Evolutionary conservation across 1,140 invertebrate species (phyloP), one percentile per base, ranked within the genome.

Genomic region (Druon quercuslanigerum): DNA sequence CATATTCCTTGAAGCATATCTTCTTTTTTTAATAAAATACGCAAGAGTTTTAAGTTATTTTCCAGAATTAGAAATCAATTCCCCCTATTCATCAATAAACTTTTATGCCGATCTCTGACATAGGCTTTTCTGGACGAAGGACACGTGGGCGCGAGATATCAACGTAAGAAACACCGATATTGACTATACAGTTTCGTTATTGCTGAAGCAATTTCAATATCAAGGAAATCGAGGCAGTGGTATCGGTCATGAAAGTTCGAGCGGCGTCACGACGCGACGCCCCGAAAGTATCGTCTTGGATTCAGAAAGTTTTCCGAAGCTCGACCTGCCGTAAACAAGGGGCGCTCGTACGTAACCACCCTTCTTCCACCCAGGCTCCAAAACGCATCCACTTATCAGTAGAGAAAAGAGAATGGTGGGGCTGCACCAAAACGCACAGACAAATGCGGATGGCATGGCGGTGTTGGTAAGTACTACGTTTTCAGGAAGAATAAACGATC

Each of bases 381-480:
- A 66, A 66, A 66, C 60, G 60, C 60, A 66, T 66, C 60, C 60
- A 66, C 60, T 66, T 66, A 66, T 66, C 60, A 46, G 60, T 46
- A n/a, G 60, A 46, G 60, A 46, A 66, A 46, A 20, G 19, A 57
- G 56, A 57, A 57, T 57, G 12, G 56, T 25, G 56, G n/a, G 14
- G 46, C 60, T 66, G 60, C 60, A 66, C 60, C 60, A 66, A 66
- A 66, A 66, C 57, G 20, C 60, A 66, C 60, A 66, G 25, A 66
- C 25, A n/a, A 5, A 66, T 66, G 3, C 25, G 25, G 40, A 66
- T 66, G 33, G 20, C 8, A 33, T 40, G 57, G 33, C 19, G 19
- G 57, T 60, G 33, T 40, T 40, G 33, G 9, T 40, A 17, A 17
- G 52, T 54, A 54, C 52, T 66, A 66, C 60, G 40, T 66, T 66